Base-by-base conservation (phyloP, 2,113 vertebrate genomes). In the Raja brachyura region DNA sequence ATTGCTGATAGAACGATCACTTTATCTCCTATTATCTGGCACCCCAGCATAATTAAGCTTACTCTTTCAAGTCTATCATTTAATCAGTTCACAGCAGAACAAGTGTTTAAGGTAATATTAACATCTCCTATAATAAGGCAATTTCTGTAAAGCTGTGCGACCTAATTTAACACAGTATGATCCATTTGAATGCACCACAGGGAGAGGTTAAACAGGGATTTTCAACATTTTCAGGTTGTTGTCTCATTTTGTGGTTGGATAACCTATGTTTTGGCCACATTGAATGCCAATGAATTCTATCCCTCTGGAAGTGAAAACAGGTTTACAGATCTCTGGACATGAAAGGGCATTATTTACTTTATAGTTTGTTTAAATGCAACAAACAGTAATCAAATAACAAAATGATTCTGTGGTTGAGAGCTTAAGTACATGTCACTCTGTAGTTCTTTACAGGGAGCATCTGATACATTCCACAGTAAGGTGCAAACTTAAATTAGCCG, bases 91-190 rank as follows among this genome's bases (percentile, higher is more conserved):
- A 63, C 39, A 81, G 39, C 28, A 86, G 25, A 31, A 86, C 81
- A 61, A 61, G 83, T 86, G 83, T 63, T 54, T 86, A 61, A n/a
- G 61, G 83, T 4, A 31, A 63, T 63, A 86, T n/a, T 61, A 86
- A 63, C 56, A 86, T 63, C 56, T 16, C 54, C 1, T 86, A 25
- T 25, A 61, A 63, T 61, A 86, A 61, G 83, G 28, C 28, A n/a
- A 63, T 61, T 86, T 86, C n/a, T 86, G 83, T 63, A 86, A 61
- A 61, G 11, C 56, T n/a, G 25, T 63, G 13, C 63, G 56, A 61
- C 83, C n/a, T 61, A 61, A 86, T 86, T 86, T 63, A 63, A n/a
- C 59, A 86, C 83, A 63, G 83, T 63, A 14, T n/a, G 83, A 86
- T 63, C 56, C 83, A 86, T n/a, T 61, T 86, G 59, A 63, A 61